These are phyloP conservation scores for Hypothenemus hampei DNA, from an alignment of 1,140 invertebrate genomes.

Conservation along the genomic window DNA sequence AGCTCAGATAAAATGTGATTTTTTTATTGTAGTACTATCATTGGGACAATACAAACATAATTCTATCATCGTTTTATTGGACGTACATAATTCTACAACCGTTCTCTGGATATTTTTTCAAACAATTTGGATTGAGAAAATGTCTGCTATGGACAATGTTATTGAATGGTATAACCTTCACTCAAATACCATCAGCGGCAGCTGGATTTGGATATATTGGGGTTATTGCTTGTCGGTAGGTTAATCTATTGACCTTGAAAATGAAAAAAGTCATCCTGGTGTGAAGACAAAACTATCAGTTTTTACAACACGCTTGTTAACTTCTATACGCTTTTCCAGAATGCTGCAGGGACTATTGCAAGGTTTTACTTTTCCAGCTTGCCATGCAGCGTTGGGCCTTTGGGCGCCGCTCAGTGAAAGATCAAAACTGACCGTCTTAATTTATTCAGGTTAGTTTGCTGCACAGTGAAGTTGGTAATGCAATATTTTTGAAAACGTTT, in stretches of 20 bases:
- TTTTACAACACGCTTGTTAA: too few species aligned
- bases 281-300: too few species aligned
- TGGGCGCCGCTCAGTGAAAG: slow-evolving; percentile 21
- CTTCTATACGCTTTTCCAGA: slow-evolving; percentile 8
- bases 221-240: slow-evolving; percentile 49
- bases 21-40: slow-evolving; percentile 30
- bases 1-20: too few species aligned
- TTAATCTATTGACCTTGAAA: background rate
- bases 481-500: background rate
- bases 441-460: slow-evolving; percentile 17
- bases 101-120: slow-evolving; percentile 22
- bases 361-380: slow-evolving; percentile 22
- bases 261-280: too few species aligned
- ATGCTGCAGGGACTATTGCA: slow-evolving; percentile 20
- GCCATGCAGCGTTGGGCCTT: slow-evolving; percentile 13
- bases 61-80: slow-evolving; percentile 20
- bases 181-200: slow-evolving; percentile 16
- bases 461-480: background rate
- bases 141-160: slow-evolving; percentile 14
- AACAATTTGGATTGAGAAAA: slow-evolving; percentile 10
- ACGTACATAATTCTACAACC: slow-evolving; percentile 23
- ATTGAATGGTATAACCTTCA: slow-evolving; percentile 13
- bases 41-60: slow-evolving; percentile 46
- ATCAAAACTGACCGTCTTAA: slow-evolving; percentile 15
- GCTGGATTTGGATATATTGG: slow-evolving; percentile 19